Conservation (phyloP, 2,888 invertebrate species). For the Kuschelorhynchus macadamiae region DNA sequence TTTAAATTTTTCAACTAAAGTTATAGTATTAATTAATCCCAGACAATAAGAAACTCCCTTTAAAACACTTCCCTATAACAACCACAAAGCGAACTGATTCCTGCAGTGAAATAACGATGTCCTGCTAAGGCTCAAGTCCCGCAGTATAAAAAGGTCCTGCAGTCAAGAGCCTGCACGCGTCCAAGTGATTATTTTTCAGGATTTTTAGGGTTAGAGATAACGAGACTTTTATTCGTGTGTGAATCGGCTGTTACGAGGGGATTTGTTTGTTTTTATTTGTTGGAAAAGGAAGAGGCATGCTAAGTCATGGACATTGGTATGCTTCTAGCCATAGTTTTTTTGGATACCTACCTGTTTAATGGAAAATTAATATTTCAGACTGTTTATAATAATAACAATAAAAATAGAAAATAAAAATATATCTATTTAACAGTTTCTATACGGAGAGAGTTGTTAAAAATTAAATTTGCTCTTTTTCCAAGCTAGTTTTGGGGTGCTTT, state of each 20-base stretch:
- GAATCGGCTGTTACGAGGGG: slow-evolving; percentile 13
- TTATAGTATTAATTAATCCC: slow-evolving; percentile 1
- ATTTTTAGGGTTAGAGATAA: slow-evolving; percentile 46
- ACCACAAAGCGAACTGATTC: slow-evolving; percentile 33
- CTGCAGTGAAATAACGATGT: slow-evolving; percentile 49
- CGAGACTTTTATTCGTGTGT: slow-evolving; percentile 46
- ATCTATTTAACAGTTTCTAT: too few species aligned
- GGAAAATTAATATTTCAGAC: too few species aligned
- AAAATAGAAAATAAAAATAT: too few species aligned
- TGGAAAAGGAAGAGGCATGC: too few species aligned
- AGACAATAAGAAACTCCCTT: slow-evolving; percentile 4
- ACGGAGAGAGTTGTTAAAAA: too few species aligned
- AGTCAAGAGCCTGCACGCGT: slow-evolving; percentile 47
- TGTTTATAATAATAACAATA: too few species aligned
- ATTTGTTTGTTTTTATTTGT: too few species aligned
- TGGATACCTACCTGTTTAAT: too few species aligned
- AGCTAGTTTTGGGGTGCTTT: too few species aligned
- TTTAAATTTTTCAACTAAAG: background rate
- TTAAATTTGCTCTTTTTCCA: too few species aligned
- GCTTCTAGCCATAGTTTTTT: too few species aligned
- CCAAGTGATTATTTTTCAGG: slow-evolving; percentile 50
- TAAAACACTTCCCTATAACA: slow-evolving; percentile 36
- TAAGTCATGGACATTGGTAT: too few species aligned
- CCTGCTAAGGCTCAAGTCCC: slow-evolving; percentile 33
- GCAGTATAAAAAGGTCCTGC: slow-evolving; percentile 43